phyloP scores from a whole-genome alignment of 2,797 vertebrate genomes.

The Gymnothorax reevesii region DNA sequence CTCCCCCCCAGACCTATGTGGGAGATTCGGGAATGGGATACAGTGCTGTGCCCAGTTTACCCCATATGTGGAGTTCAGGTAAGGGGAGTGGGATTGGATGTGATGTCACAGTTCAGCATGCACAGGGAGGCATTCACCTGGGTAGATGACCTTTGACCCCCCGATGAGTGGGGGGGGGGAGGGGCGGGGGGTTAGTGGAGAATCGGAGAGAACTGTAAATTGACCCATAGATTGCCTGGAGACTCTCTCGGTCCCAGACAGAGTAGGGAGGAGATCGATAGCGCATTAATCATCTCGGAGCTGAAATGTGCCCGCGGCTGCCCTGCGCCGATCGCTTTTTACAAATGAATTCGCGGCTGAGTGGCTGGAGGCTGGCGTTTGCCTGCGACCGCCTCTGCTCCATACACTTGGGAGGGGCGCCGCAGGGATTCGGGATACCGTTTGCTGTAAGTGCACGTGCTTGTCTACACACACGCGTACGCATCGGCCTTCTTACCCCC shows the following conservation, averaged over 20 bases:
- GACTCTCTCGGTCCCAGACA: background rate
- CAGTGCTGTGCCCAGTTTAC: background rate
- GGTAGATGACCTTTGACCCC: background rate
- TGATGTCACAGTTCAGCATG: background rate
- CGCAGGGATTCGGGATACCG: background rate
- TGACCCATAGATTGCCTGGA: slow-evolving; percentile 36
- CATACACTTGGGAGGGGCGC: slow-evolving; percentile 38
- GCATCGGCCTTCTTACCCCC: background rate
- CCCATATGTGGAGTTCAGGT: slow-evolving; percentile 45
- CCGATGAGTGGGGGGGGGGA: background rate
- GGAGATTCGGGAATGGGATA: too few species aligned
- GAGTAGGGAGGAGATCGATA: slow-evolving; percentile 29
- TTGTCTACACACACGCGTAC: background rate
- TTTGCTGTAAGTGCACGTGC: background rate
- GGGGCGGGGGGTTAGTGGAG: too few species aligned
- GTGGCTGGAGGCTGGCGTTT: background rate
- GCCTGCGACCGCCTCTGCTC: background rate
- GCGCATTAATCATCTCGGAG: slow-evolving; percentile 41
- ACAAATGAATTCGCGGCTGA: slow-evolving; percentile 43
- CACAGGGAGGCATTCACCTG: slow-evolving; percentile 21
- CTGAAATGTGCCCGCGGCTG: background rate
- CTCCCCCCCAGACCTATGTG: too few species aligned
- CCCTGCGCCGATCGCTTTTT: slow-evolving; percentile 29
- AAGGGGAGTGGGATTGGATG: slow-evolving; percentile 56
- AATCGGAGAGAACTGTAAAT: slow-evolving; percentile 28